Evolutionary conservation across 2,888 invertebrate species (phyloP), one percentile per base, ranked within the genome.

Genomic region (Nomada hirtipes): DNA sequence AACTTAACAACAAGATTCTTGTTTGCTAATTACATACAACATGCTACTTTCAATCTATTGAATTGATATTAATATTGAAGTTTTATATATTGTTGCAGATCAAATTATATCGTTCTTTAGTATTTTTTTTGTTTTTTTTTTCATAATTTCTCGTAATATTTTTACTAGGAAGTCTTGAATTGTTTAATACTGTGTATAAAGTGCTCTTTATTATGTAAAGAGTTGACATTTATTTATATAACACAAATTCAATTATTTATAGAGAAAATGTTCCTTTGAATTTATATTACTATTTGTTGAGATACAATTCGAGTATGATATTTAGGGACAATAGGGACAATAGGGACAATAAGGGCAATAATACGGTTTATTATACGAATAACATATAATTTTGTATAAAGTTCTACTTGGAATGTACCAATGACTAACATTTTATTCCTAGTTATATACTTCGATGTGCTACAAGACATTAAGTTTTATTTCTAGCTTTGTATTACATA

Each of bases 401-500:
- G 29, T 73, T 69, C 44, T 64, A 80, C 52, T 75, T 75, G 53
- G 61, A 75, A 75, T 69, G 67, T 65, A 61, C 44, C 20, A n/a
- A 29, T 64, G 26, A 81, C 15, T 71, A 71, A 82, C 4, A 26
- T 68, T 77, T 71, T 82, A 53, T 83, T 71, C 53, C n/a, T 75
- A 68, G 52, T 75, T 76, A 71, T 18, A 67, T 71, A 76, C 15
- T 29, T 59, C 11, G 50, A 11, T 61, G 64, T 67, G 55, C 44
- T 7, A 73, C 57, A 52, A 29, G 29, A 76, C 23, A 36, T 26
- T 59, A n/a, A 9, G 60, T 82, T 73, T 74, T 42, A 52, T 76
- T 83, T 76, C 26, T 84, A 86, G 84, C 82, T 76, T 86, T n/a
- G 71, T 83, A 78, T 78, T 55, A 83, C 74, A 73, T 59, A 88